Conservation (phyloP, 2,113 vertebrate species). For the Eudorcas thomsonii region DNA sequence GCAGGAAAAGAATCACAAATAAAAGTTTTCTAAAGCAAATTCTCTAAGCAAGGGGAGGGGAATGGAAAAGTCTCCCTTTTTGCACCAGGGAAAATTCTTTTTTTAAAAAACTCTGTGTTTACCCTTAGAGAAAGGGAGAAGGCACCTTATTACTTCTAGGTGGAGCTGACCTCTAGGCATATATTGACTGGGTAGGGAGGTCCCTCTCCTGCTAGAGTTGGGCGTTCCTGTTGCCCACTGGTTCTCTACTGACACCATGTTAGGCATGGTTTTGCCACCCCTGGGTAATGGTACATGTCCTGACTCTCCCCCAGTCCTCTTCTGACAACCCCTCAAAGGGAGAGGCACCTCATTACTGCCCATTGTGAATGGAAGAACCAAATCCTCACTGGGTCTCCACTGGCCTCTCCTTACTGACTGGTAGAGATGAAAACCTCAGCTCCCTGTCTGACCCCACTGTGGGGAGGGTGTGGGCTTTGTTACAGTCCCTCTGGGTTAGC, state of each 20-base stretch:
- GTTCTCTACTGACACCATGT: neutral
- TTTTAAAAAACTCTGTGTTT: neutral
- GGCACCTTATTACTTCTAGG: neutral
- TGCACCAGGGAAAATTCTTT: neutral
- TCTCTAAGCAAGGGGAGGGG: neutral
- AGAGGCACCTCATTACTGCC: neutral
- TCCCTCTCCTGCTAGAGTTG: neutral
- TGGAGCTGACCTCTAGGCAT: neutral
- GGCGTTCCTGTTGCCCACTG: neutral
- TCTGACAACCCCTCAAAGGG: neutral
- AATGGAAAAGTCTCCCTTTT: neutral
- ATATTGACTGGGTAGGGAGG: neutral
- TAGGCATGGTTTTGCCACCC: neutral
- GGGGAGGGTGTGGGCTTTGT: neutral
- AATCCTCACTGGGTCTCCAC: neutral
- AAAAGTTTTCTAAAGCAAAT: neutral
- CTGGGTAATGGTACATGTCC: neutral
- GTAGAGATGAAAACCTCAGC: neutral
- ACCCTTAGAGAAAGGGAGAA: neutral
- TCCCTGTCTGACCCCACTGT: neutral
- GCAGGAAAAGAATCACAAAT: neutral
- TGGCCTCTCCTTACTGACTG: neutral
- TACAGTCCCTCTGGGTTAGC: accelerated
- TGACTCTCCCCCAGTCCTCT: neutral
- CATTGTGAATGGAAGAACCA: accelerated